Evolutionary conservation across 1,140 invertebrate genomes (phyloP).

Genomic region (Choristoneura fumiferana): DNA sequence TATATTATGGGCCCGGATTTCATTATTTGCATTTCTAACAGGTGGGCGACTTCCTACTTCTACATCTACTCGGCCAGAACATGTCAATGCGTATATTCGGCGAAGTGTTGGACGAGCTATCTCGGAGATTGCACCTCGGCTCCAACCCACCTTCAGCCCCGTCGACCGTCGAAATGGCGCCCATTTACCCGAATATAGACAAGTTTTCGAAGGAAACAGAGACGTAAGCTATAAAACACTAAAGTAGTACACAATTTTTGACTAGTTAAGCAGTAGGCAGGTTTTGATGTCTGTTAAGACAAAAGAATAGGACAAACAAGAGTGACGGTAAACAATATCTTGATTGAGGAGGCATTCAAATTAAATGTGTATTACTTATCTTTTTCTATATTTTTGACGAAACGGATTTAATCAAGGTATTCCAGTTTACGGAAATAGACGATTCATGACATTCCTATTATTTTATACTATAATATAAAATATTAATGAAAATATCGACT

Average conservation of each 20-base stretch:
- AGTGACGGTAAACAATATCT: conserved; percentile 1
- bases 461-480: conserved; percentile 21
- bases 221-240: conserved; percentile 81
- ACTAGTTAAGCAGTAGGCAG: not conserved
- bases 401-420: conserved; percentile 6
- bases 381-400: not conserved
- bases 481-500: conserved; percentile 7
- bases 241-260: conserved; percentile 16
- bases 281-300: conserved; percentile 5
- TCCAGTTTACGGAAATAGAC: conserved; percentile 20
- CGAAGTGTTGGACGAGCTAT: conserved; percentile 84
- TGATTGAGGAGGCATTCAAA: conserved; percentile 14
- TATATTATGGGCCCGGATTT: too few species aligned
- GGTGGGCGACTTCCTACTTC: conserved; percentile 91
- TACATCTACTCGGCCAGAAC: conserved; percentile 91
- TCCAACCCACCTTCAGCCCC: conserved; percentile 89
- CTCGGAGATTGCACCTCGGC: conserved; percentile 82
- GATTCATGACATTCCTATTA: conserved; percentile 32
- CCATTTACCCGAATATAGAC: conserved; percentile 88
- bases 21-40: conserved; percentile 46
- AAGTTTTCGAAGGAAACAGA: conserved; percentile 89
- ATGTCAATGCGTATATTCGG: conserved; percentile 89
- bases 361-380: conserved; percentile 14
- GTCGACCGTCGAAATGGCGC: conserved; percentile 90
- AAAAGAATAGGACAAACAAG: not conserved